Evolutionary conservation across 2,113 vertebrate genomes (phyloP).

Genomic region (Dipodomys spectabilis): DNA sequence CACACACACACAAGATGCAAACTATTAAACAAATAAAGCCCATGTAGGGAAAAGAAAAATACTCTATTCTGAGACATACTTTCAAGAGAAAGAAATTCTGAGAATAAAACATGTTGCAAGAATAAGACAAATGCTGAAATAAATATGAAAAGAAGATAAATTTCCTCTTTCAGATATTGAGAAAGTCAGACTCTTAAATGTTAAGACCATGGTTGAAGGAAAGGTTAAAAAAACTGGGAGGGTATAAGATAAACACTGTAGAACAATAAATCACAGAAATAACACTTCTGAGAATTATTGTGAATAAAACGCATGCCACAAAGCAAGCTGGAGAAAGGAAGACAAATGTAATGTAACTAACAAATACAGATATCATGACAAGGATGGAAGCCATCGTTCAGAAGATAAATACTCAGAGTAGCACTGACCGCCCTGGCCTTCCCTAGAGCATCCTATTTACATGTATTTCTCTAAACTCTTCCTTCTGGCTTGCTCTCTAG

Average conservation of each 20-base stretch:
- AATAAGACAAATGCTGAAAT: conserved; percentile 85
- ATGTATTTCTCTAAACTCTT: neutral
- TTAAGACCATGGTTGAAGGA: conserved; percentile 80
- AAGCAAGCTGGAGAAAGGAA: conserved; percentile 73
- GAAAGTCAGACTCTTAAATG: conserved; percentile 79
- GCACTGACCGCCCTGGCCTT: neutral
- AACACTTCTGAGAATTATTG: conserved; percentile 80
- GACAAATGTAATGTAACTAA: conserved; percentile 70
- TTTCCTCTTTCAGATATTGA: conserved; percentile 66
- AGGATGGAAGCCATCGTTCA: neutral
- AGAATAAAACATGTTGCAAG: conserved; percentile 66
- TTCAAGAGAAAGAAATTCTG: conserved; percentile 83
- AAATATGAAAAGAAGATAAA: conserved; percentile 88
- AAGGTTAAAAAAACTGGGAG: conserved; percentile 82
- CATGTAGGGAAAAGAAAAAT: conserved; percentile 72
- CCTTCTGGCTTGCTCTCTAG: neutral
- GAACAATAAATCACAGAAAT: conserved; percentile 85
- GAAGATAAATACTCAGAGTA: neutral
- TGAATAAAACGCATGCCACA: conserved; percentile 76
- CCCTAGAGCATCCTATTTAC: neutral
- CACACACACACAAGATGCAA: neutral
- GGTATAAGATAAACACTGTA: conserved; percentile 83
- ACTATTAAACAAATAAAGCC: conserved; percentile 72
- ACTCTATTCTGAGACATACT: conserved; percentile 66
- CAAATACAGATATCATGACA: conserved; percentile 37